phyloP scores from a whole-genome alignment of 1,140 invertebrate species.

The Diorhabda carinulata region DNA sequence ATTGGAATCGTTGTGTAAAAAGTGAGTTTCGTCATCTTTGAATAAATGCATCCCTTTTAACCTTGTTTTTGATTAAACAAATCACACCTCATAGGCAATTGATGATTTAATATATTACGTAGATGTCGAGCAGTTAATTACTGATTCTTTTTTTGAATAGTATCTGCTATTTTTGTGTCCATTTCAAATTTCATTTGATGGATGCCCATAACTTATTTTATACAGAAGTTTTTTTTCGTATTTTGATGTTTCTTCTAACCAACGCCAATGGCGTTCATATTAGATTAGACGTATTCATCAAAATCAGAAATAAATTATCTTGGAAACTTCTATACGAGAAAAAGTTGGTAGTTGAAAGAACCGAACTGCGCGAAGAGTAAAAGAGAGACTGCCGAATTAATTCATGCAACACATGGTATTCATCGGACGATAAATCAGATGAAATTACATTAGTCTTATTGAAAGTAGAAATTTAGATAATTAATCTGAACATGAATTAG shows the following conservation, averaged over 20 bases:
- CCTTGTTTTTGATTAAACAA: no score
- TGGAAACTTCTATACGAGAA: slow-evolving; percentile 10
- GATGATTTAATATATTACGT: no score
- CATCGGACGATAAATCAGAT: slow-evolving; percentile 23
- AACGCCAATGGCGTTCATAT: not conserved
- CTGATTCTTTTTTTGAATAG: not conserved
- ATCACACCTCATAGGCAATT: no score
- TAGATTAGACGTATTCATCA: slow-evolving; percentile 16
- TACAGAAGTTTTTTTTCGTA: not conserved
- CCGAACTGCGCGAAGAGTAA: slow-evolving; percentile 9
- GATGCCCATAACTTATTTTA: no score
- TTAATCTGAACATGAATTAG: no score
- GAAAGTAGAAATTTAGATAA: not conserved
- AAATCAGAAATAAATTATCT: slow-evolving; percentile 21
- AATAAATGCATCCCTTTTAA: no score
- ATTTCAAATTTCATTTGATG: not conserved
- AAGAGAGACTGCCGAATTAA: slow-evolving; percentile 24
- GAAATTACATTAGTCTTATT: slow-evolving; percentile 25
- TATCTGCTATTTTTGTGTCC: not conserved
- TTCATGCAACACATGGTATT: slow-evolving; percentile 27
- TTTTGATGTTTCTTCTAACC: not conserved
- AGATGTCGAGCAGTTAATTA: not conserved
- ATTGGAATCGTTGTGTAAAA: no score
- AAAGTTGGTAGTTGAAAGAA: not conserved
- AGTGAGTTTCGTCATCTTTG: no score